A percentile compares a stretch with the other conserved stretches of the same genome.
phyloP scores from a whole-genome alignment of 2,797 vertebrate species.

The Australoheros facetus region DNA sequence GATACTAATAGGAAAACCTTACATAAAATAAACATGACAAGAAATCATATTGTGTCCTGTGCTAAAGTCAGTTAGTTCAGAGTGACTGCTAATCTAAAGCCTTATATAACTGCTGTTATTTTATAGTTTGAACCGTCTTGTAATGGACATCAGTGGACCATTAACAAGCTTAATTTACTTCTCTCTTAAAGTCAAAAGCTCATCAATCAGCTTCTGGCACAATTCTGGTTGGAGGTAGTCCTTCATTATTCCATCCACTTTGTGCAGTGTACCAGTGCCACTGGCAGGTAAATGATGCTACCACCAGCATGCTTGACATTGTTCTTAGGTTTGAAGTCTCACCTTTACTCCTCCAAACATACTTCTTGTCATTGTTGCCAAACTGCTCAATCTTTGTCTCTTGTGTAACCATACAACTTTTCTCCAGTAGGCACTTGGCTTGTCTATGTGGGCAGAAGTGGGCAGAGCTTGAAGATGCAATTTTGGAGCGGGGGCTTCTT shows the following conservation, averaged over 20 bases:
- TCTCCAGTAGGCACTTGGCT: not conserved
- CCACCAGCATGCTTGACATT: not conserved
- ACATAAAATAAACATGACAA: not conserved
- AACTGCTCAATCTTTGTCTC: not conserved
- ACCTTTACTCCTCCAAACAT: not conserved
- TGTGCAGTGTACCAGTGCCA: not conserved
- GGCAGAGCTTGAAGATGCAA: not conserved
- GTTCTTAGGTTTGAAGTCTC: not conserved
- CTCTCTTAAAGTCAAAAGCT: not conserved
- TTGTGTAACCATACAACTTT: not conserved
- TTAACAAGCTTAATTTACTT: not conserved
- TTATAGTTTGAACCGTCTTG: not conserved
- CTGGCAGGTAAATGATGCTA: not conserved
- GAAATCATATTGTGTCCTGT: not conserved
- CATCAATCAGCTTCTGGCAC: not conserved
- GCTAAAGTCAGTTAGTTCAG: not conserved
- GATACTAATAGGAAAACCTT: not conserved
- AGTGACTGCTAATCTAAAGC: not conserved
- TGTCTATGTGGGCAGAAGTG: not conserved
- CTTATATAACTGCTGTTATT: not conserved
- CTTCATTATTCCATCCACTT: not conserved
- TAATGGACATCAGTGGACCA: slow-evolving; percentile 6
- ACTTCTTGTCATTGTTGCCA: not conserved
- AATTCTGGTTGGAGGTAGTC: not conserved
- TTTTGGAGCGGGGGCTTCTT: not conserved